Evolutionary conservation across 2,888 invertebrate genomes (phyloP).

Genomic region (Netelia inedita): DNA sequence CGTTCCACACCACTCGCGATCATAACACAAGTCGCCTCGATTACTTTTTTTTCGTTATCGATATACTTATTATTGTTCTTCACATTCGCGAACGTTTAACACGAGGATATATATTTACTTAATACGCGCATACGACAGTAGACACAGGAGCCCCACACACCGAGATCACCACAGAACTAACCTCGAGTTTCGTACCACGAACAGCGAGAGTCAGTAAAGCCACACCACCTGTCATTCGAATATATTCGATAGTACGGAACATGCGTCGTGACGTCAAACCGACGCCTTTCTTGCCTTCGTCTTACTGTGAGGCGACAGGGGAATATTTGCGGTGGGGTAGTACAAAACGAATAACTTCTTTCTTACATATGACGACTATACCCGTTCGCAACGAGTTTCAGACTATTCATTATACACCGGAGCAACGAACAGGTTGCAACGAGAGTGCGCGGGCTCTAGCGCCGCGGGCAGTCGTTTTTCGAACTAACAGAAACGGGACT

Average conservation of each 20-base stretch:
- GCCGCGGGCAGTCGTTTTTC: neutral
- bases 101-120: neutral
- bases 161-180: conserved; percentile 38
- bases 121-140: neutral
- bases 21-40: conserved; percentile 76
- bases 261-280: conserved; percentile 80
- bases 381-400: conserved; percentile 45
- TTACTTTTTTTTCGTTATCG: conserved; percentile 27
- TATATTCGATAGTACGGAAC: conserved; percentile 81
- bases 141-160: conserved; percentile 9
- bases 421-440: conserved; percentile 14
- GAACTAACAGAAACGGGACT: neutral
- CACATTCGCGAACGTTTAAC: conserved; percentile 40
- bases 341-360: conserved; percentile 47
- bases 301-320: neutral
- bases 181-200: conserved; percentile 53
- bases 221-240: conserved; percentile 83
- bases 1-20: conserved; percentile 76
- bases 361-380: conserved; percentile 10
- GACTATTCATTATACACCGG: conserved; percentile 8
- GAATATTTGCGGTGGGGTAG: conserved; percentile 28
- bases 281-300: conserved; percentile 40
- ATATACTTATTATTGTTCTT: neutral
- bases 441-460: neutral
- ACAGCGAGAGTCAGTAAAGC: conserved; percentile 66